These are phyloP conservation scores for Zygothrica quintamaculata DNA, from an alignment of 2,888 invertebrate genomes.

Conservation along the genomic window DNA sequence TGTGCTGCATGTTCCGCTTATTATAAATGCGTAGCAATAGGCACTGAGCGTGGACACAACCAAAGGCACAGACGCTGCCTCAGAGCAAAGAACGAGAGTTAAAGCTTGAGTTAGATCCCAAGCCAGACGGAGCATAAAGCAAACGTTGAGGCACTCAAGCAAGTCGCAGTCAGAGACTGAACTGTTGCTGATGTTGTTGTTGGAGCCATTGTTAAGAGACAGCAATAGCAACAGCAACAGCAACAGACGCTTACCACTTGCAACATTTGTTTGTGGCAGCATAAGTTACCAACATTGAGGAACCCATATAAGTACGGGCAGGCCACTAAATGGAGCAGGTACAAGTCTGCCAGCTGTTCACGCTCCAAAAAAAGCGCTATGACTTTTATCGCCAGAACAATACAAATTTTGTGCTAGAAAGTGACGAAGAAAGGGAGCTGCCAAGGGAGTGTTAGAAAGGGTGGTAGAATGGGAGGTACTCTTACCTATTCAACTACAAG, in stretches of 20 bases:
- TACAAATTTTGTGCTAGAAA: constrained; percentile 13
- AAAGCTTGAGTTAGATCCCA: constrained; percentile 32
- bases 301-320: constrained; percentile 78
- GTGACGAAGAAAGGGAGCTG: background rate
- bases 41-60: constrained; percentile 55
- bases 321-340: constrained; percentile 77
- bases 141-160: constrained; percentile 77
- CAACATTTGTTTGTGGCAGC: constrained; percentile 66
- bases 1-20: constrained; percentile 69
- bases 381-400: constrained; percentile 65
- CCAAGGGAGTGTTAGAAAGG: too few species aligned
- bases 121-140: constrained; percentile 74
- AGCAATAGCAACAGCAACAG: constrained; percentile 52
- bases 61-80: constrained; percentile 26
- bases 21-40: constrained; percentile 72
- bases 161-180: constrained; percentile 58
- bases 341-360: constrained; percentile 70
- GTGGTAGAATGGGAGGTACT: background rate
- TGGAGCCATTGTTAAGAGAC: constrained; percentile 59
- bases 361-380: constrained; percentile 72
- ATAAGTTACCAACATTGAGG: constrained; percentile 68
- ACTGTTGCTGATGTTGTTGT: constrained; percentile 37
- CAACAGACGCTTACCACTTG: constrained; percentile 60
- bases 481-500: background rate
- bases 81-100: constrained; percentile 5